These are phyloP conservation scores for Reticulitermes speratus DNA, from an alignment of 1,140 invertebrate genomes.

Conservation along the genomic window DNA sequence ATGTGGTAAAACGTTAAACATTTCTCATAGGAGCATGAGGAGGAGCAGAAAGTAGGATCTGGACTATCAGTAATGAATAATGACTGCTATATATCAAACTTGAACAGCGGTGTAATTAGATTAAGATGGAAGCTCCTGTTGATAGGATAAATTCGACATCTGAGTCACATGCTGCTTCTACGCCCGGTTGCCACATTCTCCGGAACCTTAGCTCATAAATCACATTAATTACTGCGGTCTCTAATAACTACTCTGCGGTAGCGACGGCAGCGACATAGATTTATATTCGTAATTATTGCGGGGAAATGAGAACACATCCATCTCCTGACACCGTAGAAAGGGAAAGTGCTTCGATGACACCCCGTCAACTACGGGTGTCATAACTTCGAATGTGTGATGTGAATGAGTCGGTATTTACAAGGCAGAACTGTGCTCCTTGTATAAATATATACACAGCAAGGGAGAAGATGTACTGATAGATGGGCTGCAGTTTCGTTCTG, in stretches of 20 bases:
- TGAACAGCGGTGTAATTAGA: not conserved
- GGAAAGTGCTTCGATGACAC: not conserved
- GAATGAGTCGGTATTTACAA: not conserved
- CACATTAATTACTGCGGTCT: not conserved
- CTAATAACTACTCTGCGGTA: not conserved
- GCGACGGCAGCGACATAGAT: not conserved
- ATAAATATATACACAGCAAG: too few species aligned
- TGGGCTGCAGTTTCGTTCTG: too few species aligned
- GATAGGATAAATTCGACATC: not conserved
- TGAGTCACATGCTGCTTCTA: not conserved
- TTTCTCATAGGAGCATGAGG: not conserved
- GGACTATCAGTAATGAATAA: not conserved
- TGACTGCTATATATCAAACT: not conserved
- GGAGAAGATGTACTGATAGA: too few species aligned
- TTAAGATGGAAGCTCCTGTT: constrained; percentile 2
- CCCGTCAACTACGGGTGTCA: not conserved
- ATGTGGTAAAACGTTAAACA: not conserved
- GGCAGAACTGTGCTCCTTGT: too few species aligned
- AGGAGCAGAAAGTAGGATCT: too few species aligned
- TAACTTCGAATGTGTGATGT: too few species aligned
- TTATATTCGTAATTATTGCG: constrained; percentile 1
- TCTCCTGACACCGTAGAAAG: not conserved
- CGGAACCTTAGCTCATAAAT: constrained; percentile 5
- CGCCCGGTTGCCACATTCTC: not conserved
- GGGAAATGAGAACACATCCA: constrained; percentile 5